Evolutionary conservation across 2,113 vertebrate genomes (phyloP).

Genomic region (Sclerurus mexicanus): DNA sequence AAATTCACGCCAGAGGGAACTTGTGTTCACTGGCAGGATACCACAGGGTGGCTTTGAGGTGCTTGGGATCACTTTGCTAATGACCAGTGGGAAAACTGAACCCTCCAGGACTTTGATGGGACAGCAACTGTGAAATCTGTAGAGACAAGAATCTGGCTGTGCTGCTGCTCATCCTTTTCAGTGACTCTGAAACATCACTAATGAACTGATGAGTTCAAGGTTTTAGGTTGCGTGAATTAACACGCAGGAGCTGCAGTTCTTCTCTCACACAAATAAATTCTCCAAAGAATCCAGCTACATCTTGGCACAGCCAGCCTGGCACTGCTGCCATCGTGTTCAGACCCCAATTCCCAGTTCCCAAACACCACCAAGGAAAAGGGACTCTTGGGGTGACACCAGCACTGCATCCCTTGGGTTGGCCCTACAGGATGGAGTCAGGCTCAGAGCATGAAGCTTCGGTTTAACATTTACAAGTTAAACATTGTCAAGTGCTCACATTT

Average conservation of each 20-base stretch:
- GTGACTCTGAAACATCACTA: not conserved
- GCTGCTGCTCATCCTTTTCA: not conserved
- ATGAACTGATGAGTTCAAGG: not conserved
- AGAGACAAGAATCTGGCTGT: not conserved
- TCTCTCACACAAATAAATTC: not conserved
- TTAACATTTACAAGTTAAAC: not conserved
- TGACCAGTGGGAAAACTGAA: not conserved
- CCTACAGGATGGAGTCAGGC: not conserved
- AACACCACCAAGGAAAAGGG: not conserved
- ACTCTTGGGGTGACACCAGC: not conserved
- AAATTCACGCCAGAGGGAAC: rapidly evolving
- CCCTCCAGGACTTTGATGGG: not conserved
- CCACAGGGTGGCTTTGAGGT: not conserved
- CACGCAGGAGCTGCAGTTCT: not conserved
- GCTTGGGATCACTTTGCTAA: not conserved
- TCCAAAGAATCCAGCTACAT: not conserved
- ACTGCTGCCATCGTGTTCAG: rapidly evolving
- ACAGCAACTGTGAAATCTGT: not conserved
- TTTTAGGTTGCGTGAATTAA: not conserved
- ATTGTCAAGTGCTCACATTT: not conserved
- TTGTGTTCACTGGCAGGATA: not conserved
- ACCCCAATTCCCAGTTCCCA: not conserved
- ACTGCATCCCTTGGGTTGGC: not conserved
- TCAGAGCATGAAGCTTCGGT: not conserved
- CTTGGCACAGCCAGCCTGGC: not conserved